Evolutionary conservation across 2,888 invertebrate species (phyloP), one percentile per base, ranked within the genome.

Genomic region (Mimachlamys varia): DNA sequence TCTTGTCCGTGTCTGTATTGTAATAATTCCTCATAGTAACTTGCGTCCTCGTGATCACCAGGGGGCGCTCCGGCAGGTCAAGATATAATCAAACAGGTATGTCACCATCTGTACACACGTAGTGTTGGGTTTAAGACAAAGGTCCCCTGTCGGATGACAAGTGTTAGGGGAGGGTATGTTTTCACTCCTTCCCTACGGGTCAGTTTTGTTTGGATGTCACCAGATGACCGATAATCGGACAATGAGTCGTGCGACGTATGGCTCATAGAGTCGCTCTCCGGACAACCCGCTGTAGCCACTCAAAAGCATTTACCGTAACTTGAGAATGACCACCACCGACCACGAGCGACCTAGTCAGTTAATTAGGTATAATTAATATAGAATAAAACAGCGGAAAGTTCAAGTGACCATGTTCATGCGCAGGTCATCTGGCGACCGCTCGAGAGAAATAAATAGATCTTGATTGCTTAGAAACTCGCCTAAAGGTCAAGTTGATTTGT

Each of bases 151-250:
- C 27, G 50, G 49, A 88, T 53, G 50, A 50, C 88, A 76, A 50
- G 88, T 88, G 88, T 88, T 90, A 89, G 89, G 87, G 88, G 88
- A 87, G 49, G 89, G 62, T 37, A 87, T 90, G 90, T 90, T 90
- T 90, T 44, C n/a, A 87, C 50, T 89, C 87, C 88, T 22, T 89
- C 90, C 58, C 90, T 7, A 50, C 53, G 88, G 90, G 90, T 17
- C 33, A 37, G n/a, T 58, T 90, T 90, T 90, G 88, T 90, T 88
- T 88, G 19, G 88, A 87, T 90, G 90, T 90, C 90, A 90, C 76
- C 38, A 50, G 76, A 89, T 88, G 38, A 22, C 88, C 38, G 53
- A 37, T 90, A 53, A 87, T 27, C 50, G 53, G 62, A 88, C 90
- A 88, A 55, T 88, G 50, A 88, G 62, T 50, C 44, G 88, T 90